Percentiles rank a stretch among this genome's conserved stretches.
Evolutionary conservation across 2,888 invertebrate species (phyloP).

Genomic region (Tridacna crocea): DNA sequence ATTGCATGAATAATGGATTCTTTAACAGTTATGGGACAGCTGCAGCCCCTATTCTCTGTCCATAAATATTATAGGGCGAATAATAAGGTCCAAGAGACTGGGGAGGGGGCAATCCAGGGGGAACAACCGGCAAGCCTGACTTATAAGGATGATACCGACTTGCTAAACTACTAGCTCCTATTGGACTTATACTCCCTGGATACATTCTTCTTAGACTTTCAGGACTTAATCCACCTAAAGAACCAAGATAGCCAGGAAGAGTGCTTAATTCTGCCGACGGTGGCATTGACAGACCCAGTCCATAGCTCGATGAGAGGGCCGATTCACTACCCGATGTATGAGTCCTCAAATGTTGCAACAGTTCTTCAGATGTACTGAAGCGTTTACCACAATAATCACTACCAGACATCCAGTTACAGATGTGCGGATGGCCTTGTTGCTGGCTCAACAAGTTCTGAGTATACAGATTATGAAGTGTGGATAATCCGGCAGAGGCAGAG

Average conservation of each 20-base stretch:
- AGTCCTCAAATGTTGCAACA: slow-evolving; percentile 95
- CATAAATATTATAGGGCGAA: slow-evolving; percentile 95
- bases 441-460: slow-evolving; percentile 70
- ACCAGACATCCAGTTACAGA: slow-evolving; percentile 96
- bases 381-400: slow-evolving; percentile 96
- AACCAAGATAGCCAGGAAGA: slow-evolving; percentile 52
- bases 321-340: slow-evolving; percentile 88
- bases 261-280: slow-evolving; percentile 48
- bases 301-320: slow-evolving; percentile 58
- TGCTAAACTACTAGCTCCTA: slow-evolving; percentile 89
- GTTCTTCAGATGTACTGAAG: slow-evolving; percentile 95
- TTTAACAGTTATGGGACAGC: slow-evolving; percentile 63
- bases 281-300: slow-evolving; percentile 59
- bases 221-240: slow-evolving; percentile 82
- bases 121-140: slow-evolving; percentile 87
- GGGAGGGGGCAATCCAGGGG: slow-evolving; percentile 82
- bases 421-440: slow-evolving; percentile 60
- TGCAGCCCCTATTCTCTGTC: slow-evolving; percentile 84
- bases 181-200: slow-evolving; percentile 86
- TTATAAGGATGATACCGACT: slow-evolving; percentile 97
- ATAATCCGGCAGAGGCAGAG: slow-evolving; percentile 63
- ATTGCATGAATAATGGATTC: slow-evolving; percentile 4
- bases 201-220: slow-evolving; percentile 92
- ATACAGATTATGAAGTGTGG: slow-evolving; percentile 70
- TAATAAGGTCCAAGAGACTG: slow-evolving; percentile 87